Evolutionary conservation across 1,140 invertebrate species (phyloP), one percentile per base, ranked within the genome.

Genomic region (Cherax destructor): DNA sequence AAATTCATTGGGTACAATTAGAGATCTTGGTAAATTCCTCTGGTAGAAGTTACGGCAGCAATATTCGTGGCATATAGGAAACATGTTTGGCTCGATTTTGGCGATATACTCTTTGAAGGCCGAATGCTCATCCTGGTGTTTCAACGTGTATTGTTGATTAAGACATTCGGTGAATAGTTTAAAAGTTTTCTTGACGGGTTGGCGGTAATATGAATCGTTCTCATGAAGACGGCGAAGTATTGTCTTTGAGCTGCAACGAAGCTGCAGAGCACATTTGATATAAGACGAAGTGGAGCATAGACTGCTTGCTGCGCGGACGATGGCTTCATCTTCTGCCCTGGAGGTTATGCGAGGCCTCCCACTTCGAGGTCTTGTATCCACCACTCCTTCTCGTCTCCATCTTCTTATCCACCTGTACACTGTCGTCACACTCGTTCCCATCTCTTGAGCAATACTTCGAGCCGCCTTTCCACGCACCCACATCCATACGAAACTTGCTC

Each of bases 361-460:
- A 16, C 52, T 18, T 13, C 86, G 86, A 6, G 86, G 86, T 41
- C 77, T 77, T 4, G 74, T 87, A n/a, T 78, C 77, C 0, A 87
- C 77, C 13, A 50, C n/a, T 0, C 85, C 85, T 30, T 87, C 77
- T 49, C 65, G 74, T 21, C 79, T 79, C 77, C 86, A 87, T 30
- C 86, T 59, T 30, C 76, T 79, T 16, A 87, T 80, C 85, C 86
- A 87, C 41, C 86, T 78, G 69, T 65, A 61, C 18, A 87, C 86
- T 21, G 86, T 87, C 7, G 86, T 52, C 4, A 52, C 56, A 21
- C 86, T 87, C 13, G 30, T 65, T 11, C 86, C 77, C 24, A 52
- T 80, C 76, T 80, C 77, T 6, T 52, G n/a, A n/a, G 86, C 86
- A 52, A 87, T 87, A 11, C 11, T 49, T 61, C 77, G 76, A 2